These are phyloP conservation scores for Trachelus tabidus DNA, from an alignment of 2,888 invertebrate genomes.

Conservation along the genomic window DNA sequence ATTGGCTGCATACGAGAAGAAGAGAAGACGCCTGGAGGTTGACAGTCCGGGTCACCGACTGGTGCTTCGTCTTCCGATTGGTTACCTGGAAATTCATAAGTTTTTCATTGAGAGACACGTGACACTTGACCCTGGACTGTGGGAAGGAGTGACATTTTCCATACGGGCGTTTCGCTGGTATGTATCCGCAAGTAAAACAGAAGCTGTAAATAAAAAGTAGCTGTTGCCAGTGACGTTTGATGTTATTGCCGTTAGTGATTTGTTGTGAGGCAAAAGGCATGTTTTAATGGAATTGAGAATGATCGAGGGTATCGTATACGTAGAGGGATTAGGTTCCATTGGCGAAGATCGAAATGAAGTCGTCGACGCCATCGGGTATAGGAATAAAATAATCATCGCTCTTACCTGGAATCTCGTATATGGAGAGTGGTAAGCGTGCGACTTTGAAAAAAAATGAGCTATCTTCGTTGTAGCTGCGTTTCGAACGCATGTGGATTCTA, in stretches of 20 bases:
- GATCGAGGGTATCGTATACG: neutral
- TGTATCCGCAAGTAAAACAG: neutral
- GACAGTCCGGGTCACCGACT: constrained; percentile 35
- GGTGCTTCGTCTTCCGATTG: constrained; percentile 45
- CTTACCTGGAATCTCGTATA: constrained; percentile 15
- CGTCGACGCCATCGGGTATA: constrained; percentile 5
- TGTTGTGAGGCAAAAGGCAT: neutral
- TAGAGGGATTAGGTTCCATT: neutral
- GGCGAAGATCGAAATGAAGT: neutral
- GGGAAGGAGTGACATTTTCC: neutral
- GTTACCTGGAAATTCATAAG: constrained; percentile 48
- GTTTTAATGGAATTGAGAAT: neutral
- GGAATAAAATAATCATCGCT: constrained; percentile 31
- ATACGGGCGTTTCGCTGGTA: neutral
- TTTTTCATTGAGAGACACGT: constrained; percentile 35
- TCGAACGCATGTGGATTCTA: neutral
- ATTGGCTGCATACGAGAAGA: constrained; percentile 18
- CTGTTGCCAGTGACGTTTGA: neutral
- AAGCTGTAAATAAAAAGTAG: neutral
- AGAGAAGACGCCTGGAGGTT: constrained; percentile 27
- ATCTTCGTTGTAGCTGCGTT: neutral
- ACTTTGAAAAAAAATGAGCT: neutral
- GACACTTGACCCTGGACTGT: neutral
- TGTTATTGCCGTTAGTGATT: neutral
- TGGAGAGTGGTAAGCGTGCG: neutral